Percentiles rank a stretch among this genome's conserved stretches.
phyloP scores from a whole-genome alignment of 2,113 vertebrate species.

The Galeopterus variegatus region DNA sequence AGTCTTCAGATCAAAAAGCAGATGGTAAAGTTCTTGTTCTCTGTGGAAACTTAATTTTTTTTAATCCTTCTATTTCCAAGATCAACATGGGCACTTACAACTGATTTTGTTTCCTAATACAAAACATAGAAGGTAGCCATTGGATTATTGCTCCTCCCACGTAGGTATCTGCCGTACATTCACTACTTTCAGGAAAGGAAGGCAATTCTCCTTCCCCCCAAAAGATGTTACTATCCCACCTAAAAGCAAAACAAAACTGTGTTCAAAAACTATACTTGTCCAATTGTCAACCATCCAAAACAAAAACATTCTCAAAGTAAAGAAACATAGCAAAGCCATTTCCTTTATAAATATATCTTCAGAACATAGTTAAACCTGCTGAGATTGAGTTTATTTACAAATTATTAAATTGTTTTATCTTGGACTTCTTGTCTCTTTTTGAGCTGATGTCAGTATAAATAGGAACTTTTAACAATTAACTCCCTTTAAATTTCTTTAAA shows the following conservation, averaged over 20 bases:
- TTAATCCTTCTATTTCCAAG: constrained; percentile 28
- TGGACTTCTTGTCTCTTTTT: neutral
- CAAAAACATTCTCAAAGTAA: constrained; percentile 1
- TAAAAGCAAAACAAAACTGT: constrained; percentile 67
- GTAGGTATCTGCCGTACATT: neutral
- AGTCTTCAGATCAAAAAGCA: constrained; percentile 79
- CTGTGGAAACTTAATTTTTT: neutral
- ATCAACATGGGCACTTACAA: constrained; percentile 62
- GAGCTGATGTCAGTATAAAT: neutral
- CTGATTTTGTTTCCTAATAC: neutral
- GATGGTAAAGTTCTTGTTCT: neutral
- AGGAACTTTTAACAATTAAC: constrained; percentile 52
- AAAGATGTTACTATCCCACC: constrained; percentile 66
- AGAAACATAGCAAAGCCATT: constrained; percentile 13
- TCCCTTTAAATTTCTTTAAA: constrained; percentile 56
- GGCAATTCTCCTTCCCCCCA: constrained; percentile 55
- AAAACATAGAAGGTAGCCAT: constrained; percentile 38
- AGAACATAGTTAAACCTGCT: constrained; percentile 8
- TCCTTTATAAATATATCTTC: neutral
- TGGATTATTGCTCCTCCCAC: neutral
- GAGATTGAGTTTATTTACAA: constrained; percentile 47
- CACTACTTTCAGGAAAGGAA: neutral
- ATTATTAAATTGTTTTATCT: neutral
- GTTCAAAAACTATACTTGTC: constrained; percentile 51
- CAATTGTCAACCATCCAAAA: neutral